Conservation (phyloP, 2,113 vertebrate genomes). For the Tauraco erythrolophus region DNA sequence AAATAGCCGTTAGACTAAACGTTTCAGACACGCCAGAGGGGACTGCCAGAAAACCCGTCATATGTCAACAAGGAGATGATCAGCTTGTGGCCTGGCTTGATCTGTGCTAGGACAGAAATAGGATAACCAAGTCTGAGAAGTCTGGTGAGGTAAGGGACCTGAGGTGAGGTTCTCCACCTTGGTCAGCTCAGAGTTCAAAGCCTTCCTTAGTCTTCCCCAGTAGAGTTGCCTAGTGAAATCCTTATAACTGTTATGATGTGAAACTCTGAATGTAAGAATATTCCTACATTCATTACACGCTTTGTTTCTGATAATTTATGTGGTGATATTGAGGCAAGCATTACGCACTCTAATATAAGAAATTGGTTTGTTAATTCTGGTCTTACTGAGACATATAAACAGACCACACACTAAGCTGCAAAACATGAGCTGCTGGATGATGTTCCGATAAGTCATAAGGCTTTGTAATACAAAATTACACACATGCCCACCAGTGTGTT, state of each 20-base stretch:
- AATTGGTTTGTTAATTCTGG: not conserved
- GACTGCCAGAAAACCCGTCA: not conserved
- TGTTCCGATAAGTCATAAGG: not conserved
- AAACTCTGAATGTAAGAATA: not conserved
- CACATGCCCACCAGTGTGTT: fast-evolving
- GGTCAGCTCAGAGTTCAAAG: not conserved
- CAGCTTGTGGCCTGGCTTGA: not conserved
- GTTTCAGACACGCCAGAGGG: not conserved
- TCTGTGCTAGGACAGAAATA: not conserved
- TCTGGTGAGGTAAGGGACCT: not conserved
- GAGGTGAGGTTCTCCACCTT: not conserved
- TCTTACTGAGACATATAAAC: not conserved
- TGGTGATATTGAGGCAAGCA: not conserved
- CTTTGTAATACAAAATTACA: not conserved
- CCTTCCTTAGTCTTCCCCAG: not conserved
- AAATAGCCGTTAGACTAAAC: not conserved
- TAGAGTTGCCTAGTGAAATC: not conserved
- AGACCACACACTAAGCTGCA: not conserved
- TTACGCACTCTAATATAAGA: not conserved
- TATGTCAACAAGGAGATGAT: not conserved
- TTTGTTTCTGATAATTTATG: not conserved
- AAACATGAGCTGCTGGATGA: not conserved
- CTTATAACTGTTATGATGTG: fast-evolving
- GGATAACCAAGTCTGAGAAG: not conserved
- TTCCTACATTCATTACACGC: not conserved